phyloP scores from a whole-genome alignment of 2,113 vertebrate genomes.

The Corythornis vintsioides region DNA sequence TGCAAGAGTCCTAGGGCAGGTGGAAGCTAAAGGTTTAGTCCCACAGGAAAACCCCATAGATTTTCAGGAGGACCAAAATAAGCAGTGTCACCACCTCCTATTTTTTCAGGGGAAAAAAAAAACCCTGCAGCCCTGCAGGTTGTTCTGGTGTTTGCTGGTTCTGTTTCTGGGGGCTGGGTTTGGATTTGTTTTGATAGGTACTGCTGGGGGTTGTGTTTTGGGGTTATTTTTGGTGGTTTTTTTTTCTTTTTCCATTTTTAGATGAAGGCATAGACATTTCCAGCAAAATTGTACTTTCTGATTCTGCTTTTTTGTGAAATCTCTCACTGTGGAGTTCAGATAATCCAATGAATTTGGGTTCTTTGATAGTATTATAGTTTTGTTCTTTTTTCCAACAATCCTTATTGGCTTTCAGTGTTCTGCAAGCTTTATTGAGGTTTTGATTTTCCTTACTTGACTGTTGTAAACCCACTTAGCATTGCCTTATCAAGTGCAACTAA shows the following conservation, averaged over 20 bases:
- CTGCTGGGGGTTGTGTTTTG: no score
- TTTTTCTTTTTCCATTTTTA: not conserved
- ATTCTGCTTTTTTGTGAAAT: not conserved
- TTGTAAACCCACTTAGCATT: constrained; percentile 36
- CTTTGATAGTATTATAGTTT: not conserved
- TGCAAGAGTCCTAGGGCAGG: not conserved
- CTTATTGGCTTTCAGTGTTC: not conserved
- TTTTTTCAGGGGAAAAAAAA: not conserved
- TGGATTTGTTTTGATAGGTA: not conserved
- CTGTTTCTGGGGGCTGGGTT: not conserved
- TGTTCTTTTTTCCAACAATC: not conserved
- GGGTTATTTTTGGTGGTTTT: not conserved
- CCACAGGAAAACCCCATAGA: not conserved
- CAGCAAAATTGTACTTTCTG: not conserved
- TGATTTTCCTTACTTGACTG: constrained; percentile 24
- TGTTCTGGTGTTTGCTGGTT: not conserved
- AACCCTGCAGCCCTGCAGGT: not conserved
- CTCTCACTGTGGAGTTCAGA: not conserved
- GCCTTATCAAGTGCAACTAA: constrained; percentile 64
- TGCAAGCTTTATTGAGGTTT: constrained; percentile 26
- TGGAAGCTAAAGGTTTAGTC: not conserved
- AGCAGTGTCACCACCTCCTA: not conserved
- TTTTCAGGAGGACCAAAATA: not conserved
- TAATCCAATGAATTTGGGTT: not conserved
- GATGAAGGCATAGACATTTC: not conserved